Base-by-base conservation (phyloP, 2,797 vertebrate species). In the Anguilla obscura region DNA sequence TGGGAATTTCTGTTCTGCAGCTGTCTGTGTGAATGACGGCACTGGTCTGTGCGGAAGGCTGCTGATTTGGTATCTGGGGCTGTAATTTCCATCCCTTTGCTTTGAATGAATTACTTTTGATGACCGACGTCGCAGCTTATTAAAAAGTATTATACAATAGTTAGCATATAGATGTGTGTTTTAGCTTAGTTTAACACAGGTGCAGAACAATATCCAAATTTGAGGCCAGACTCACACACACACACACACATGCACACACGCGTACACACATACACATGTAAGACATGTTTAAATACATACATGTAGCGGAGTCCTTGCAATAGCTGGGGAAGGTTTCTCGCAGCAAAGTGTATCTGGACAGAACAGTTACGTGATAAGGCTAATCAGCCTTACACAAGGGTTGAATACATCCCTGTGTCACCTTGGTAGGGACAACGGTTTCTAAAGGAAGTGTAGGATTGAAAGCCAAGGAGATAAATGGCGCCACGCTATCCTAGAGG, bases 1-100 rank as follows among this genome's bases (percentile, higher is more conserved):
- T 82, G 24, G 54, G 48, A 27, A n/a, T 52, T 87, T 88, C 89
- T 88, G 90, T 89, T 74, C 60, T 60, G 45, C 48, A 45, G 36
- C 79, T 36, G 88, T 87, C 88, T 1, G 3, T 5, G 9, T 85
- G 86, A 89, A 90, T 90, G 91, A 89, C 86, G 3, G 36, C 76
- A 9, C 2, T 45, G 45, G 21, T 21, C 16, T n/a, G 18, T 48
- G 8, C 24, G 21, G 40, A 82, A 10, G 12, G 21, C 18, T 3
- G 18, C 79, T 24, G 40, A n/a, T 82, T 48, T 48, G 40, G 50
- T 82, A 50, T 4, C 36, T 48, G 5, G 45, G 79, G 1, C 40
- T 50, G 45, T n/a, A 82, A 21, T 45, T 45, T 5, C 18, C 45
- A 24, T 21, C 45, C 24, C 10, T 76, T 76, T 50, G 21, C 40